These are phyloP conservation scores for Torymus aiolomorphi DNA, from an alignment of 2,888 invertebrate genomes.

Conservation along the genomic window DNA sequence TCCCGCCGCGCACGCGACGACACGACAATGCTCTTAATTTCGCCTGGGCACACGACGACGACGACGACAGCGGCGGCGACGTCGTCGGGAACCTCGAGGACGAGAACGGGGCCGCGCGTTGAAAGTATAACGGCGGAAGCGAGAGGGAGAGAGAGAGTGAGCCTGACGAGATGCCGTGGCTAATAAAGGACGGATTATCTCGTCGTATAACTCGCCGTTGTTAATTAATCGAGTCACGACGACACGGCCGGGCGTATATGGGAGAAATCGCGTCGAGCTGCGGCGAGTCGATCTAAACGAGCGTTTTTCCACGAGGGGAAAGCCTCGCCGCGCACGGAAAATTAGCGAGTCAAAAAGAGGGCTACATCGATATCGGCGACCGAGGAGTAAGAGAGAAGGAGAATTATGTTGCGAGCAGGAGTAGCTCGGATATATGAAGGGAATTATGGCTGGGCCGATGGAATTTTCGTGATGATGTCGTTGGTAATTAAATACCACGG, in stretches of 20 bases:
- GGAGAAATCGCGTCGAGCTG: neutral
- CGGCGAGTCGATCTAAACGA: neutral
- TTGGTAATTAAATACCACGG: conserved; percentile 40
- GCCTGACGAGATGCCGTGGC: conserved; percentile 29
- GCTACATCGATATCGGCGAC: conserved; percentile 11
- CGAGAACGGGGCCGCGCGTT: neutral
- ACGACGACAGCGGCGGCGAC: neutral
- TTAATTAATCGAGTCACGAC: conserved; percentile 58
- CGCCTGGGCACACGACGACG: conserved; percentile 57
- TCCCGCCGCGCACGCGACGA: conserved; percentile 61
- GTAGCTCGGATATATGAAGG: too few relatives aligned
- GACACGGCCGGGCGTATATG: conserved; percentile 24
- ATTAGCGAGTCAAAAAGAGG: conserved; percentile 53
- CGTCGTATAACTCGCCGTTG: conserved; percentile 27
- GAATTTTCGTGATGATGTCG: conserved; percentile 47
- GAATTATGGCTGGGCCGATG: neutral
- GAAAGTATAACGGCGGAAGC: conserved; percentile 17
- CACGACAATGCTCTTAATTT: conserved; percentile 74
- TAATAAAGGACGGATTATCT: conserved; percentile 51
- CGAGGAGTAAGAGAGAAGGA: neutral
- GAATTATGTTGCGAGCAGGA: too few relatives aligned
- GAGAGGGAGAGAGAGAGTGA: neutral
- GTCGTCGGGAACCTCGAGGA: neutral
- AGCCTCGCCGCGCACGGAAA: conserved; percentile 20
- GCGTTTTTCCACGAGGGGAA: neutral